Percentiles rank a stretch among this genome's conserved stretches.
These are phyloP conservation scores for Sinohyriopsis cumingii DNA, from an alignment of 2,888 invertebrate genomes.

Conservation along the genomic window DNA sequence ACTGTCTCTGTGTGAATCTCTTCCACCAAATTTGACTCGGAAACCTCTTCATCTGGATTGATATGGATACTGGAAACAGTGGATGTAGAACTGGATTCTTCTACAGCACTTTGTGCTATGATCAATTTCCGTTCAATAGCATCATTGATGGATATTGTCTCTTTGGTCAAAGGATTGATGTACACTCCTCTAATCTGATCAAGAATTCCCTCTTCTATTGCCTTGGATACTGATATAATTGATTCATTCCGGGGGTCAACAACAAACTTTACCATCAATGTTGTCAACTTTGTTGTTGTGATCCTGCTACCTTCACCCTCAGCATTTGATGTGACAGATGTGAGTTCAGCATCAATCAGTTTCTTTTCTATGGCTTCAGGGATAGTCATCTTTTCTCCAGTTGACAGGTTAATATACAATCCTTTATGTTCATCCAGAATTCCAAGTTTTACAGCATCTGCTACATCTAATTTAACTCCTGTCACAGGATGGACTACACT, in stretches of 20 bases:
- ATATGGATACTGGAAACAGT: conserved; percentile 76
- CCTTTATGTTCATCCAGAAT: conserved; percentile 84
- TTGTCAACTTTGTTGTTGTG: conserved; percentile 64
- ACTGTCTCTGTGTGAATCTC: conserved; percentile 66
- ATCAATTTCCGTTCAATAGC: conserved; percentile 82
- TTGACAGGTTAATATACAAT: conserved; percentile 79
- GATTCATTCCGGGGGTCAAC: conserved; percentile 79
- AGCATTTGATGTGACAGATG: conserved; percentile 79
- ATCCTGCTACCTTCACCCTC: conserved; percentile 89
- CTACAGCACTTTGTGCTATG: conserved; percentile 77
- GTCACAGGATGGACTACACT: conserved; percentile 80
- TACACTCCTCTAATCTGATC: conserved; percentile 89
- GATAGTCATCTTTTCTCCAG: conserved; percentile 86
- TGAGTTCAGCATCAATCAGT: conserved; percentile 76
- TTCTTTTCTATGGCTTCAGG: conserved; percentile 86
- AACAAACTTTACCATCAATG: conserved; percentile 74
- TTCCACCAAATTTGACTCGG: conserved; percentile 74
- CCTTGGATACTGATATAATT: conserved; percentile 90
- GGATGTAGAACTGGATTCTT: conserved; percentile 75
- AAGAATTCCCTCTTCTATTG: conserved; percentile 90
- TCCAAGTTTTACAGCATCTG: conserved; percentile 94
- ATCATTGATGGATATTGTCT: conserved; percentile 80
- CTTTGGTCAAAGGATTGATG: conserved; percentile 76
- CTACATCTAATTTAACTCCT: conserved; percentile 81
- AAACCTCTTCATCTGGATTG: conserved; percentile 74